Conservation (phyloP, 2,888 invertebrate genomes). For the Sabatieria punctata region DNA sequence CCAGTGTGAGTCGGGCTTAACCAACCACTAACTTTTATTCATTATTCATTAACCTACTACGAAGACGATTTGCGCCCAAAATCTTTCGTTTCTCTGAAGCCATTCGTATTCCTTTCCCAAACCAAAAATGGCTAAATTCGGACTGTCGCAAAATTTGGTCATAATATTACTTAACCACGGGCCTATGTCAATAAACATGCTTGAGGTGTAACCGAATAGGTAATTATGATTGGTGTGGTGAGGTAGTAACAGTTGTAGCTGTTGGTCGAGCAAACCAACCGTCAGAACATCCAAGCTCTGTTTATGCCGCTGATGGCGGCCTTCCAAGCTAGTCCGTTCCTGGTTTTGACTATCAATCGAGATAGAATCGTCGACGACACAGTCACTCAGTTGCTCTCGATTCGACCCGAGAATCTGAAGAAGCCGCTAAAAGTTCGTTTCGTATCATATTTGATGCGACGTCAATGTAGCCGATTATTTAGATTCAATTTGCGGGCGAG, state of each 20-base stretch:
- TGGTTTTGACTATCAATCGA: slow-evolving; percentile 61
- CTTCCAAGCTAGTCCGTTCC: slow-evolving; percentile 41
- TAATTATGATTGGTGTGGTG: neutral
- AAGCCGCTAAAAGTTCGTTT: slow-evolving; percentile 62
- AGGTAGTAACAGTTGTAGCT: neutral
- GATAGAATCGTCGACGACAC: slow-evolving; percentile 73
- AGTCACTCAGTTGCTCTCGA: slow-evolving; percentile 52
- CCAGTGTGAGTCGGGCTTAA: too few species aligned
- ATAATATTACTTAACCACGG: too few species aligned
- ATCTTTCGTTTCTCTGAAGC: too few species aligned
- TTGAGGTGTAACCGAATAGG: slow-evolving; percentile 13
- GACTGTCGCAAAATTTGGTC: too few species aligned
- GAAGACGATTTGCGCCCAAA: too few species aligned
- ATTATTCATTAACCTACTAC: too few species aligned
- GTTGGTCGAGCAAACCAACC: slow-evolving; percentile 4
- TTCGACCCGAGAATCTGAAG: slow-evolving; percentile 59
- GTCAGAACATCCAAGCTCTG: slow-evolving; percentile 4
- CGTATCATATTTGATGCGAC: neutral
- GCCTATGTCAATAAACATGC: too few species aligned
- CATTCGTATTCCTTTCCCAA: too few species aligned
- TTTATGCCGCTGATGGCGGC: slow-evolving; percentile 7
- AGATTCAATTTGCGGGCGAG: slow-evolving; percentile 72
- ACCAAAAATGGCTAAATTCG: too few species aligned
- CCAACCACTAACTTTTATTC: too few species aligned
- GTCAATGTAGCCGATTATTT: neutral